These are phyloP conservation scores for Drosophila subpulchrella DNA, from an alignment of 1,140 invertebrate genomes.

Conservation along the genomic window DNA sequence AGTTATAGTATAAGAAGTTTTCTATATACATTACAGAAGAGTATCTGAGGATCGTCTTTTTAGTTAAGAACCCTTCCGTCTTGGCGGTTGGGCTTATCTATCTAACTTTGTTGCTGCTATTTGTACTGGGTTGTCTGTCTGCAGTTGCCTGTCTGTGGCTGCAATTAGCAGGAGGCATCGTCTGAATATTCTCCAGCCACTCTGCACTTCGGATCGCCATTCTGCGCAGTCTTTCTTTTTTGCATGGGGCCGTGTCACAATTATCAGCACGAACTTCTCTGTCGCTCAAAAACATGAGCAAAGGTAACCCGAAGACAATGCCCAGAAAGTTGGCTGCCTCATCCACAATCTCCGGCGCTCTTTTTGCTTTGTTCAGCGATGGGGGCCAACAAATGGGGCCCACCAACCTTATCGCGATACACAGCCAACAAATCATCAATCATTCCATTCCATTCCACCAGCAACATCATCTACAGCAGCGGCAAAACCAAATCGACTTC, in stretches of 20 bases:
- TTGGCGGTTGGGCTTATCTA: not conserved
- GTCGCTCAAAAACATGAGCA: slow-evolving; percentile 62
- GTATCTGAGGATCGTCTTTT: not conserved
- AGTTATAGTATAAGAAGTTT: not conserved
- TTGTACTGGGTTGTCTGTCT: slow-evolving; percentile 15
- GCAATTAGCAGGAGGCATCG: slow-evolving; percentile 46
- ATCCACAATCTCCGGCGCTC: slow-evolving; percentile 17
- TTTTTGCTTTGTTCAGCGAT: slow-evolving; percentile 19
- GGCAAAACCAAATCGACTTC: slow-evolving; percentile 66
- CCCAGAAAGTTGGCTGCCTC: slow-evolving; percentile 36
- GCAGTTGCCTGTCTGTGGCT: slow-evolving; percentile 2
- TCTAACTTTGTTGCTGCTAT: slow-evolving; percentile 16
- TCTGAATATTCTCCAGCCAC: slow-evolving; percentile 27
- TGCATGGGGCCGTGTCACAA: slow-evolving; percentile 61
- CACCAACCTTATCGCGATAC: slow-evolving; percentile 56
- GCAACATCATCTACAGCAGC: slow-evolving; percentile 37
- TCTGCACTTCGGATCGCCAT: slow-evolving; percentile 23
- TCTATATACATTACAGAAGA: not conserved
- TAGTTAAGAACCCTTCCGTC: not conserved
- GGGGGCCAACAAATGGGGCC: slow-evolving; percentile 27
- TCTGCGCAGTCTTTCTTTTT: slow-evolving; percentile 29
- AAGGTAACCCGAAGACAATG: slow-evolving; percentile 59
- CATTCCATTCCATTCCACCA: slow-evolving; percentile 38
- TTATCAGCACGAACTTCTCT: slow-evolving; percentile 71
- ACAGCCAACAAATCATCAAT: slow-evolving; percentile 74